Conservation (phyloP, 2,888 invertebrate genomes). For the Agrochola litura region DNA sequence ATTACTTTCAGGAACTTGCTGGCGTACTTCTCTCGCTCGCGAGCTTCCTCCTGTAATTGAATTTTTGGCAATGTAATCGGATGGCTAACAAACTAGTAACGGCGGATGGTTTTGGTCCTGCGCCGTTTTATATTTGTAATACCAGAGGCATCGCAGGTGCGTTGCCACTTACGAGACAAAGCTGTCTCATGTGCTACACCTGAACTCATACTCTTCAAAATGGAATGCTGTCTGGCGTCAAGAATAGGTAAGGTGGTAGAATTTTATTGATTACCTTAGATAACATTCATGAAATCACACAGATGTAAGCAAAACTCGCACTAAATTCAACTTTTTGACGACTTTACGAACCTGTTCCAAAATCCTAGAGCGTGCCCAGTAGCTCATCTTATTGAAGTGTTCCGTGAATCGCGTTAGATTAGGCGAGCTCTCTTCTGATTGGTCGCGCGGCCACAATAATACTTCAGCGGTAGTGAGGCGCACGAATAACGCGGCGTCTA, state of each 20-base stretch:
- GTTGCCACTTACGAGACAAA: not conserved
- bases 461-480: conserved; percentile 99
- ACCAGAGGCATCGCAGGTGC: not conserved
- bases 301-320: not conserved
- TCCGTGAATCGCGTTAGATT: conserved; percentile 99
- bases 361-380: conserved; percentile 98
- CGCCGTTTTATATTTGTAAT: too few relatives aligned
- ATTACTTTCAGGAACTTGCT: conserved; percentile 99
- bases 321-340: not conserved
- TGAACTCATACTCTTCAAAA: too few relatives aligned
- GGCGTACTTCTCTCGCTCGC: conserved; percentile 98
- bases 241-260: not conserved
- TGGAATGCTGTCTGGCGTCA: not conserved
- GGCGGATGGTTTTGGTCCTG: too few relatives aligned
- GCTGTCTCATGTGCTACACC: not conserved
- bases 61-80: not conserved
- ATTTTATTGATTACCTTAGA: not conserved
- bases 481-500: conserved; percentile 98
- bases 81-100: not conserved
- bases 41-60: conserved; percentile 93
- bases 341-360: conserved; percentile 92
- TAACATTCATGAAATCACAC: not conserved
- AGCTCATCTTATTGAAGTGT: conserved; percentile 99
- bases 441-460: conserved; percentile 99
- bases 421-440: conserved; percentile 98